Evolutionary conservation across 2,113 vertebrate species (phyloP).

Genomic region (Elephas maximus): DNA sequence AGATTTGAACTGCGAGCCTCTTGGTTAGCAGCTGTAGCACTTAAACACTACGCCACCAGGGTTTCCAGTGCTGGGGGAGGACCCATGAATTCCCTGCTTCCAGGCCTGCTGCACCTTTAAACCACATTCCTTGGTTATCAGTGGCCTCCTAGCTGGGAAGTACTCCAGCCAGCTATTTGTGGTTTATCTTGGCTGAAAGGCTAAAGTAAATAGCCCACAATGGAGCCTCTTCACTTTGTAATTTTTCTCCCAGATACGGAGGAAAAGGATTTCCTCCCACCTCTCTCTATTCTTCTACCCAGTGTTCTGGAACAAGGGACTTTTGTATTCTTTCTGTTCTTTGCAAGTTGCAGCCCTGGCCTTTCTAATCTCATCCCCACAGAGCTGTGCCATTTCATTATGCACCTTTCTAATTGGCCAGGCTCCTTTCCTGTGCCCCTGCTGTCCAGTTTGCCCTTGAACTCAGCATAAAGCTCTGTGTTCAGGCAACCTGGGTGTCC

Average conservation of each 20-base stretch:
- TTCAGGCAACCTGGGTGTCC: not conserved
- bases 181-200: not conserved
- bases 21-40: no score
- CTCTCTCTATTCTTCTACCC: not conserved
- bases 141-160: not conserved
- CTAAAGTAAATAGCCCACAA: accelerated
- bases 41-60: no score
- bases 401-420: not conserved
- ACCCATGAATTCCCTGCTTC: accelerated
- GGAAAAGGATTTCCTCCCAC: accelerated
- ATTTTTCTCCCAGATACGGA: not conserved
- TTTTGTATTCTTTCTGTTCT: not conserved
- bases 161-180: not conserved
- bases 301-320: accelerated
- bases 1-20: no score
- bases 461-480: not conserved
- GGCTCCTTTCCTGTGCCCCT: not conserved
- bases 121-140: not conserved
- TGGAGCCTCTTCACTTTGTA: not conserved
- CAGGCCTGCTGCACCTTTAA: not conserved
- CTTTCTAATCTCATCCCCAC: not conserved
- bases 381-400: not conserved
- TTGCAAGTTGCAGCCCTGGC: not conserved
- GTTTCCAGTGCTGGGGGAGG: accelerated
- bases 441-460: not conserved